Base-by-base conservation (phyloP, 2,797 vertebrate species). In the Lindbergichthys nudifrons region DNA sequence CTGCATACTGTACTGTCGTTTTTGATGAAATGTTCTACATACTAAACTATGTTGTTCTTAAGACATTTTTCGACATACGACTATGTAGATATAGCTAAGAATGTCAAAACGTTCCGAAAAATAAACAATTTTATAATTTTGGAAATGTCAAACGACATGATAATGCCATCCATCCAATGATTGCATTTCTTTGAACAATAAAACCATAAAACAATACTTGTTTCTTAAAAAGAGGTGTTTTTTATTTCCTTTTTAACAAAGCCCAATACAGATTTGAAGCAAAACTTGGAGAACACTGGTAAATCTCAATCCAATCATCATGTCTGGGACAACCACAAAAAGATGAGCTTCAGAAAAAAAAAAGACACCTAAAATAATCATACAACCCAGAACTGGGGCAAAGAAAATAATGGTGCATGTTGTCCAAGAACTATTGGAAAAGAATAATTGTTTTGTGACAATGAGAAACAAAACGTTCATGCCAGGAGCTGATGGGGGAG, bases 241-340 rank as follows among this genome's bases (percentile, higher is more conserved):
- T 98, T 97, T 97, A 97, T 97, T 98, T 94, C 91, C 91, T 94
- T 95, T 96, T 96, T 93, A 92, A 92, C 89, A 97, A 96, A 96
- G 96, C 93, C 96, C 96, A 97, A 94, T 97, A 98, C 96, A 97
- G 94, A 96, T 94, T 95, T 96, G 91, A 97, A 97, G 96, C 95
- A 95, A 96, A 96, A 96, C 89, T 94, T 92, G 94, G 94, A 94
- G 95, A 92, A 96, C 95, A 95, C 95, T 94, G 95, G 95, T 92
- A 94, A 96, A 94, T 95, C 93, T 95, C 94, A 92, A 90, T 89
- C 75, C 77, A 88, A 84, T 91, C 83, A 87, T 79, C 73, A 79
- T 87, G 85, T 89, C 79, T 63, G 75, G 85, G 89, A 92, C 87
- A 88, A 61, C 79, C 79, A 87, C 74, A 88, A 84, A 71, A 78